phyloP scores from a whole-genome alignment of 2,888 invertebrate species.

The Epistrophe grossulariae region DNA sequence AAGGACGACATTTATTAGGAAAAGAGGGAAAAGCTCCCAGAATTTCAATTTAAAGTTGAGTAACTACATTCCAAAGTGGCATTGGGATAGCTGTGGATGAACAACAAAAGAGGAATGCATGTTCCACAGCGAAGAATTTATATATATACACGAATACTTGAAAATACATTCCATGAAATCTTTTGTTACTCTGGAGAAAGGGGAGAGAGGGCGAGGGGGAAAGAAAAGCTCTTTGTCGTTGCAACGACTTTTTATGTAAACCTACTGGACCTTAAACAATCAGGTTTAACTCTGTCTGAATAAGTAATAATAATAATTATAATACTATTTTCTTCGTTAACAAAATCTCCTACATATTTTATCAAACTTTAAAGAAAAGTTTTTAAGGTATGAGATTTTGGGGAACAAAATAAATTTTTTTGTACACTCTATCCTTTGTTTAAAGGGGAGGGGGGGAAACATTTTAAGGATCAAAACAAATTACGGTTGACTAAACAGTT shows the following conservation, averaged over 20 bases:
- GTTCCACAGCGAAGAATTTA: constrained; percentile 6
- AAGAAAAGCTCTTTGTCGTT: not conserved
- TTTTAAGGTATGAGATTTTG: not conserved
- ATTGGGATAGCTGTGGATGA: constrained; percentile 18
- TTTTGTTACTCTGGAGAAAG: not conserved
- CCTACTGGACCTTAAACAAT: not conserved
- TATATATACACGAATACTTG: not conserved
- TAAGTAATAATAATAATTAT: constrained; percentile 52
- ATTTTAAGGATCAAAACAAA: constrained; percentile 17
- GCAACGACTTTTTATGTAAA: no score
- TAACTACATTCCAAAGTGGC: constrained; percentile 68
- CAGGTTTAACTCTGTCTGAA: constrained; percentile 33
- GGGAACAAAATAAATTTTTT: constrained; percentile 30
- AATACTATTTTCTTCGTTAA: constrained; percentile 22
- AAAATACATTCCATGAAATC: constrained; percentile 22
- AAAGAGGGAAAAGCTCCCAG: constrained; percentile 22
- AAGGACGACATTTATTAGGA: not conserved
- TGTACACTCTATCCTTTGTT: no score
- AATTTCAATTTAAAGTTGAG: constrained; percentile 75
- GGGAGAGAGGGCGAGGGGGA: not conserved
- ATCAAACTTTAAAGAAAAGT: constrained; percentile 17
- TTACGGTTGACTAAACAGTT: constrained; percentile 73
- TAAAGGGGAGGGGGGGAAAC: no score
- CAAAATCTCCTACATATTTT: not conserved
- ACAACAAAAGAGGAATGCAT: constrained; percentile 40